Conservation (phyloP, 2,113 vertebrate species). For the Erpornis zantholeuca region DNA sequence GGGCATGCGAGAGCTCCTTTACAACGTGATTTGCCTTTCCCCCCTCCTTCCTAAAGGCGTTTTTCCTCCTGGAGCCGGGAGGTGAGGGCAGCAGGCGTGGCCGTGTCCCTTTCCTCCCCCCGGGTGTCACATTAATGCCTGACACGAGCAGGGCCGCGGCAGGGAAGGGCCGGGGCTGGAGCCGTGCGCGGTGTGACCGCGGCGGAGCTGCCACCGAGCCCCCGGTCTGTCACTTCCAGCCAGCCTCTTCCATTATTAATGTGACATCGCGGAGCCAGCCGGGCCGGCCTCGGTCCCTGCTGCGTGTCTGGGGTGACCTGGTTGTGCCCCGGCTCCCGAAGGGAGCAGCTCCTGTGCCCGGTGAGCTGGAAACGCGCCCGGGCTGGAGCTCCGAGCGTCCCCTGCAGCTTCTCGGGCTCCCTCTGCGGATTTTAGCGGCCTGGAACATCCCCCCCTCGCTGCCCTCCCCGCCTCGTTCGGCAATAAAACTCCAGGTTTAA, state of each 20-base stretch:
- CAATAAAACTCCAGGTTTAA: neutral
- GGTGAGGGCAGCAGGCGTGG: neutral
- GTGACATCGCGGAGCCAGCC: neutral
- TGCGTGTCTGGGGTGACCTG: neutral
- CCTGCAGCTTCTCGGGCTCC: neutral
- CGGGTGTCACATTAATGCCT: fast-evolving
- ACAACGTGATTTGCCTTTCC: neutral
- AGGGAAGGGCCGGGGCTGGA: no score
- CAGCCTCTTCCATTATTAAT: neutral
- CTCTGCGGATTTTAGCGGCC: fast-evolving
- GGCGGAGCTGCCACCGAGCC: neutral
- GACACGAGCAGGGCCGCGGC: neutral
- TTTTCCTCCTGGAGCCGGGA: neutral
- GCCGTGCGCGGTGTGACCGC: no score
- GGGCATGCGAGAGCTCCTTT: neutral
- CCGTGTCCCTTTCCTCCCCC: fast-evolving
- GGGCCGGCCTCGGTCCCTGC: neutral
- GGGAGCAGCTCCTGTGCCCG: neutral
- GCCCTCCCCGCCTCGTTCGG: neutral
- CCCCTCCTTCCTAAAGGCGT: neutral
- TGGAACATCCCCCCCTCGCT: fast-evolving
- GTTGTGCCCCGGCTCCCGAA: neutral
- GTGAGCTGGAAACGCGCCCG: neutral
- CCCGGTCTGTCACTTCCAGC: neutral
- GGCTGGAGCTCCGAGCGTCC: neutral